Percentiles rank a stretch among this genome's conserved stretches.
phyloP scores from a whole-genome alignment of 2,113 vertebrate genomes.

The Lampris incognitus region DNA sequence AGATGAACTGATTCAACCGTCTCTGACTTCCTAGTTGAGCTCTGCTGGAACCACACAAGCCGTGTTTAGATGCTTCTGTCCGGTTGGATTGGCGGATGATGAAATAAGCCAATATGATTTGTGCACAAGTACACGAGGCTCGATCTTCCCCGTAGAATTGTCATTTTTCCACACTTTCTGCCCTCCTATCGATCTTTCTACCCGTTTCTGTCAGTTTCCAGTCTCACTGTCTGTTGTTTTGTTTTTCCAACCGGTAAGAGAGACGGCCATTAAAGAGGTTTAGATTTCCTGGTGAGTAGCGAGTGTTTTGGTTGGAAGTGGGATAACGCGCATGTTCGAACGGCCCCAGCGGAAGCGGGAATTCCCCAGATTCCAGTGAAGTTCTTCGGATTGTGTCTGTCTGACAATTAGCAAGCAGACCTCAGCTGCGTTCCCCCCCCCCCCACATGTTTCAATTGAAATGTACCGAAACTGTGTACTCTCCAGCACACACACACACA shows the following conservation, averaged over 20 bases:
- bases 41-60: background rate
- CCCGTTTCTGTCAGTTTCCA: background rate
- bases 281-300: constrained; percentile 11
- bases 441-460: no score
- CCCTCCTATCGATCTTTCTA: background rate
- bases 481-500: no score
- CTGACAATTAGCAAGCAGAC: background rate
- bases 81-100: no score
- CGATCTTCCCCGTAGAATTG: no score
- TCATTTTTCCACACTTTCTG: background rate
- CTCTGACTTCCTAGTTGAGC: background rate
- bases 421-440: background rate
- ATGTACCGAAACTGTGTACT: no score
- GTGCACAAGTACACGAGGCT: no score
- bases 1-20: no score
- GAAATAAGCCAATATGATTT: no score
- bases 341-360: constrained; percentile 40
- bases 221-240: no score
- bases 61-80: background rate
- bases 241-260: background rate
- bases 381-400: background rate
- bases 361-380: constrained; percentile 65
- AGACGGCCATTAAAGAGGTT: background rate
- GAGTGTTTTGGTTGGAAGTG: constrained; percentile 33
- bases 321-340: constrained; percentile 53